Base-by-base conservation (phyloP, 1,140 invertebrate genomes). In the Tribolium madens region DNA sequence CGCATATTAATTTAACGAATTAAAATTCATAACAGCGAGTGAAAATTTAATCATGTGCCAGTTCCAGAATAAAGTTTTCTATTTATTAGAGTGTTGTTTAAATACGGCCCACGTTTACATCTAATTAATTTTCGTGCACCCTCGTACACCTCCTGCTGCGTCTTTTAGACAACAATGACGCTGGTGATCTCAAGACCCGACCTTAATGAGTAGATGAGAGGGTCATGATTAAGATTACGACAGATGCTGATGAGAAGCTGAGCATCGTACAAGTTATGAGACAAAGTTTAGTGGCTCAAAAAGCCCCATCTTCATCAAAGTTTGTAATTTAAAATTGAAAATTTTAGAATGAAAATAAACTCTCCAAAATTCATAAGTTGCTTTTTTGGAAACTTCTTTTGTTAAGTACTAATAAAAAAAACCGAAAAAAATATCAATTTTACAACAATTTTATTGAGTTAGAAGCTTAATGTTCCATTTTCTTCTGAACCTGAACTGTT, bases 201-300 rank as follows among this genome's bases (percentile, higher is more conserved):
- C 57, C 57, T 64, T 64, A 64, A 64, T 64, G 57, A 64, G 57
- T 33, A 64, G 57, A 64, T 64, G 57, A 64, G 57, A 64, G 26
- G 57, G 57, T 14, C 57, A 33, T 64, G 57, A 64, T 64, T 64
- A 64, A 64, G 57, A 64, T 64, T 64, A 64, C 57, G 57, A 64
- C 21, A 64, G 57, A 64, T 64, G 57, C 53, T 60, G 53, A 60
- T 60, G 53, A 60, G 53, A 13, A 60, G 53, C 26, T 60, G 53
- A 60, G 57, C 26, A 64, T 33, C 21, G 14, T 64, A 12, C 21
- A 64, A 64, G 57, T 64, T 64, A 64, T 33, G 57, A 64, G 57
- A 26, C 17, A 26, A 26, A 60, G 53, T 60, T 26, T 60, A 26
- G 53, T 26, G 53, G 18, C 26, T 26, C 18, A 12, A 7, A 17